phyloP scores from a whole-genome alignment of 1,140 invertebrate species.

The Lethrus apterus region DNA sequence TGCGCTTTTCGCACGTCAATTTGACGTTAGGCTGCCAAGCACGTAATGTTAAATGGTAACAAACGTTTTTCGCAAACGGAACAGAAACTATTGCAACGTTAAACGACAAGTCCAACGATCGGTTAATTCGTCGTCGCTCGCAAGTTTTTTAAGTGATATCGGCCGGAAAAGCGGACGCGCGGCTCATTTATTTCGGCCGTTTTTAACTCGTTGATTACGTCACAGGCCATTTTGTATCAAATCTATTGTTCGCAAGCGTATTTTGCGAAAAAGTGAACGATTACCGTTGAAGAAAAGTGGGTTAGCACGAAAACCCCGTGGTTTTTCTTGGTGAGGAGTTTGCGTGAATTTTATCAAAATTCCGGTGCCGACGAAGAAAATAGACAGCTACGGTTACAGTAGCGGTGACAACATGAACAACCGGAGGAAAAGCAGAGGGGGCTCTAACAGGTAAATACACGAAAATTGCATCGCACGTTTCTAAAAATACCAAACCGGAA shows the following conservation, averaged over 20 bases:
- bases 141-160: neutral
- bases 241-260: slow-evolving; percentile 14
- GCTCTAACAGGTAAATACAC: slow-evolving; percentile 44
- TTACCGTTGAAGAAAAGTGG: neutral
- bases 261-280: neutral
- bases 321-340: slow-evolving; percentile 22
- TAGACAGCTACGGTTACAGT: slow-evolving; percentile 50
- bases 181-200: neutral
- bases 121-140: too few relatives aligned
- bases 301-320: slow-evolving; percentile 8
- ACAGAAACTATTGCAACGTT: too few relatives aligned
- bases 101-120: too few relatives aligned
- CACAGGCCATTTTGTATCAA: slow-evolving; percentile 39
- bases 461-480: neutral
- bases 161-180: neutral
- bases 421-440: slow-evolving; percentile 52
- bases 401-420: slow-evolving; percentile 50
- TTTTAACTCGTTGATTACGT: slow-evolving; percentile 33
- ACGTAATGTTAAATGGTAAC: too few relatives aligned
- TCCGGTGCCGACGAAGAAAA: slow-evolving; percentile 55
- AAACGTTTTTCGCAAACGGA: too few relatives aligned
- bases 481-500: too few relatives aligned
- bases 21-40: too few relatives aligned
- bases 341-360: slow-evolving; percentile 45
- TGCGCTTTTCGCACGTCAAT: too few relatives aligned